These are phyloP conservation scores for Ladona fulva DNA, from an alignment of 1,140 invertebrate genomes.

Conservation along the genomic window DNA sequence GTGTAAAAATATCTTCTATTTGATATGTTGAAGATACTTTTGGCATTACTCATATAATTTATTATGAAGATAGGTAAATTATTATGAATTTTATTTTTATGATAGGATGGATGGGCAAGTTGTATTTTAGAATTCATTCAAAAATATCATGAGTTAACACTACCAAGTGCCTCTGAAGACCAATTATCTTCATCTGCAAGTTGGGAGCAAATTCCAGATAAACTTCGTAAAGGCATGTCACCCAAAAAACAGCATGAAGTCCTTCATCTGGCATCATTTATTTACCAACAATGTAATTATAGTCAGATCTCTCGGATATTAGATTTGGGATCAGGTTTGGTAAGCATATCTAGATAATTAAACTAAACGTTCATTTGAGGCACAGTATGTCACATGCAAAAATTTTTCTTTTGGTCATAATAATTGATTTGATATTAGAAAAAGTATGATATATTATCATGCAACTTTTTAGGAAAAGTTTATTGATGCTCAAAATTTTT, in stretches of 20 bases:
- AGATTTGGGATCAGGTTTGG: constrained; percentile 73
- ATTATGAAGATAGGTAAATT: no score
- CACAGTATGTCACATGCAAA: no score
- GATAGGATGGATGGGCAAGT: constrained; percentile 33
- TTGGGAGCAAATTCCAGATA: constrained; percentile 28
- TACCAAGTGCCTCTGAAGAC: neutral
- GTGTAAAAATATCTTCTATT: no score
- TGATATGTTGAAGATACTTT: no score
- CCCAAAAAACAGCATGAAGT: constrained; percentile 13
- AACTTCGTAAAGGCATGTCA: constrained; percentile 32
- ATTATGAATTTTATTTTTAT: constrained; percentile 18
- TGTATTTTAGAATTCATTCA: neutral
- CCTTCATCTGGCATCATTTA: constrained; percentile 15
- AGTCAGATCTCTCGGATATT: constrained; percentile 48
- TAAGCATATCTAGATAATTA: constrained; percentile 32
- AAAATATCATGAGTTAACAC: neutral
- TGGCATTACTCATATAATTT: no score
- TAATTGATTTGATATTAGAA: no score
- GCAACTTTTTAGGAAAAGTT: no score
- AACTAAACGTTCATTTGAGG: no score
- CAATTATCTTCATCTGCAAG: neutral
- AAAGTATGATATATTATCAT: no score
- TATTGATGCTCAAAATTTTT: no score
- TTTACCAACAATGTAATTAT: constrained; percentile 30
- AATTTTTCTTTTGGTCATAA: no score